Evolutionary conservation across 2,797 vertebrate species (phyloP).

Genomic region (Malacoctenus gilli): DNA sequence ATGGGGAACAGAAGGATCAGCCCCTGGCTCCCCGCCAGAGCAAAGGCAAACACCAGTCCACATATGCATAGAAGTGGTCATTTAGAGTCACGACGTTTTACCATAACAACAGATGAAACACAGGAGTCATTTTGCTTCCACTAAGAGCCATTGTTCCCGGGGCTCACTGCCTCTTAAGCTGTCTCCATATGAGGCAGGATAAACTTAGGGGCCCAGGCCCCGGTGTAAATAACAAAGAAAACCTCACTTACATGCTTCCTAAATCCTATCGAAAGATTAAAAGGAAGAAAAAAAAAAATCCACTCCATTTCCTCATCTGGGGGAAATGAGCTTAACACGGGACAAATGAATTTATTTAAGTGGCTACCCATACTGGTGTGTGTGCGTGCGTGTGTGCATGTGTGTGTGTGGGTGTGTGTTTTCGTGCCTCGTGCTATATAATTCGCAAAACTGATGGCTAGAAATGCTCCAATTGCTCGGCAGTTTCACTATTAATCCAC

Average conservation of each 20-base stretch:
- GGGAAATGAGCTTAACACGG: conserved; percentile 78
- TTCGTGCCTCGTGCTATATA: conserved; percentile 30
- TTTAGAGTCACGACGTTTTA: conserved; percentile 82
- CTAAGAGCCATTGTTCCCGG: conserved; percentile 79
- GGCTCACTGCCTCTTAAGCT: conserved; percentile 80
- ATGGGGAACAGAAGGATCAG: conserved; percentile 93
- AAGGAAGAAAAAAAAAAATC: conserved; percentile 66
- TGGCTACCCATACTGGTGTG: conserved; percentile 47
- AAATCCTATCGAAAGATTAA: conserved; percentile 81
- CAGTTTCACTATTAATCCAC: conserved; percentile 19
- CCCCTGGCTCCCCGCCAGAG: conserved; percentile 82
- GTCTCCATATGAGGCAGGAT: conserved; percentile 85
- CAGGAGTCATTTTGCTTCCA: conserved; percentile 77
- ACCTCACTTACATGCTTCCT: conserved; percentile 82
- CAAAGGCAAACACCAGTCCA: conserved; percentile 82
- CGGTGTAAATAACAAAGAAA: conserved; percentile 81
- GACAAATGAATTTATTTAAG: conserved; percentile 78
- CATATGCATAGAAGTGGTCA: conserved; percentile 83
- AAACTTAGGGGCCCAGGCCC: conserved; percentile 81
- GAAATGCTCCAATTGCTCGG: conserved; percentile 28
- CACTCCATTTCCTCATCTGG: conserved; percentile 77
- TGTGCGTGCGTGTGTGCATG: conserved; percentile 30
- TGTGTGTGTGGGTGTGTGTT: conserved; percentile 52
- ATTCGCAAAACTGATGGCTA: conserved; percentile 18
- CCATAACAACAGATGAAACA: conserved; percentile 89